Conservation (phyloP, 1,140 invertebrate genomes). For the Caenorhabditis latens region DNA sequence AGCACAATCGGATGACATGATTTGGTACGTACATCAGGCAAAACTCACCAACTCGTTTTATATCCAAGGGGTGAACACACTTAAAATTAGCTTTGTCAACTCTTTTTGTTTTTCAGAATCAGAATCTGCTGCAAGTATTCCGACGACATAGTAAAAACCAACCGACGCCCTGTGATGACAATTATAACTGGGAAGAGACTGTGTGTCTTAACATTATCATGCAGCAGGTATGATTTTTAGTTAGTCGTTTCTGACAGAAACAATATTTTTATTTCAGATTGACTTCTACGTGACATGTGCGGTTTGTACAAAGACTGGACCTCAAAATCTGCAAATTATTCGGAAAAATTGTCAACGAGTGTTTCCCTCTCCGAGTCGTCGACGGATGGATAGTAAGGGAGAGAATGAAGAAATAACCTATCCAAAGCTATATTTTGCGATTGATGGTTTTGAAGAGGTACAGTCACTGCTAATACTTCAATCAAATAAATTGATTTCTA, state of each 20-base stretch:
- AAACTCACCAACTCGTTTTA: constrained; percentile 61
- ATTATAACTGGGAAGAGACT: constrained; percentile 98
- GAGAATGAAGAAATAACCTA: constrained; percentile 98
- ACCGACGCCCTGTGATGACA: constrained; percentile 89
- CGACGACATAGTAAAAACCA: constrained; percentile 95
- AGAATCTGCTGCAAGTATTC: constrained; percentile 82
- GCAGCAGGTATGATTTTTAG: constrained; percentile 83
- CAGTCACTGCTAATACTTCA: not conserved
- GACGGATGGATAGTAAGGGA: constrained; percentile 97
- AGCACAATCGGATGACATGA: constrained; percentile 73
- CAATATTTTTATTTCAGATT: constrained; percentile 81
- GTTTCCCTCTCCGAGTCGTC: constrained; percentile 93
- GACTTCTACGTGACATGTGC: constrained; percentile 96
- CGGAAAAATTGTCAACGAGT: constrained; percentile 90
- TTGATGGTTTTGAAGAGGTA: constrained; percentile 99
- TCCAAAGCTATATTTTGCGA: constrained; percentile 98
- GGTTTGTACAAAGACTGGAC: constrained; percentile 95
- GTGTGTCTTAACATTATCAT: constrained; percentile 98
- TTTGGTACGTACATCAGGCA: constrained; percentile 68
- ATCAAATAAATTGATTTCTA: constrained; percentile 75
- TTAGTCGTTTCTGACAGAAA: not conserved
- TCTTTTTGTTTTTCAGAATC: constrained; percentile 37
- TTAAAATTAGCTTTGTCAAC: not conserved
- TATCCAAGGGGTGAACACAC: constrained; percentile 51
- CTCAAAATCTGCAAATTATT: constrained; percentile 93